phyloP scores from a whole-genome alignment of 2,797 vertebrate species.

The Nothura maculosa region DNA sequence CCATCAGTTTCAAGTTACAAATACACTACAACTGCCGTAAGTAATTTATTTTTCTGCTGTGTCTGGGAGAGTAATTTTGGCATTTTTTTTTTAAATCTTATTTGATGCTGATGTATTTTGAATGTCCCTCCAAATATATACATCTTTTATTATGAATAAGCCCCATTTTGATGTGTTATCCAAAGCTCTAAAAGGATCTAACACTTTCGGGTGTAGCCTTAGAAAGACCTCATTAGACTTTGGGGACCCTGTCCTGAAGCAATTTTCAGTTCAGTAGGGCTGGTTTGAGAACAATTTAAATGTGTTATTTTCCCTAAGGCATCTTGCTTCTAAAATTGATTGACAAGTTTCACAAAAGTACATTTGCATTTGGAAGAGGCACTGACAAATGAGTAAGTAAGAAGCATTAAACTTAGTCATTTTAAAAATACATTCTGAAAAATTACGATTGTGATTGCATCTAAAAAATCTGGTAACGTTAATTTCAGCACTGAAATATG shows the following conservation, averaged over 20 bases:
- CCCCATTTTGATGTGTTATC: neutral
- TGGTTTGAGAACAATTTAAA: constrained; percentile 6
- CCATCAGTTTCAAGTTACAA: constrained; percentile 47
- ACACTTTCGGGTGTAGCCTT: neutral
- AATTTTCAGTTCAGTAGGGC: constrained; percentile 9
- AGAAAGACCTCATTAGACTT: neutral
- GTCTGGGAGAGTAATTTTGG: constrained; percentile 11
- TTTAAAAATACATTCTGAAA: constrained; percentile 24
- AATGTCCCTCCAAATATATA: neutral
- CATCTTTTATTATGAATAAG: constrained; percentile 18
- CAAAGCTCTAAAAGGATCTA: constrained; percentile 18
- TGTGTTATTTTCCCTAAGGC: constrained; percentile 23
- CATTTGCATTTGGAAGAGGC: neutral
- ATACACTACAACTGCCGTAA: constrained; percentile 51
- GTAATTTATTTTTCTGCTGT: constrained; percentile 24
- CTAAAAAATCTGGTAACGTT: constrained; percentile 40
- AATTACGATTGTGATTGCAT: constrained; percentile 5
- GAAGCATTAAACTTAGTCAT: constrained; percentile 14
- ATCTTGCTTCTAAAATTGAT: neutral
- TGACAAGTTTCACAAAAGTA: neutral
- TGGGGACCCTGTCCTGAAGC: neutral
- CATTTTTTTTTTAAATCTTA: neutral
- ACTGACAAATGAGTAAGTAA: constrained; percentile 20
- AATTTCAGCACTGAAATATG: constrained; percentile 71
- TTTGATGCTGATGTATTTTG: constrained; percentile 36